Evolutionary conservation across 2,888 invertebrate species (phyloP).

Genomic region (Himalopsyche japonica): DNA sequence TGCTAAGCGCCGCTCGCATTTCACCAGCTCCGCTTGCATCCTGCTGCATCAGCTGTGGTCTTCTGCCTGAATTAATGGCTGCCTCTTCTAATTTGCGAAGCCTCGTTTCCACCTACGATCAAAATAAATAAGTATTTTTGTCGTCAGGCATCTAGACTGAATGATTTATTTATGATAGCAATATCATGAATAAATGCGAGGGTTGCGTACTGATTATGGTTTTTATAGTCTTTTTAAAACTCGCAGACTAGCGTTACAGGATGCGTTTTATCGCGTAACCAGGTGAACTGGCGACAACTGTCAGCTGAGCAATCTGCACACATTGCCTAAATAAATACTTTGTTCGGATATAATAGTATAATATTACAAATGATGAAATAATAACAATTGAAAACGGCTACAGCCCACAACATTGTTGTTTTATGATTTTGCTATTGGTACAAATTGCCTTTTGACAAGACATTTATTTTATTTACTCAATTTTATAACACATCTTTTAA

Average conservation of each 20-base stretch:
- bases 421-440: neutral
- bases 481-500: neutral
- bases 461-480: neutral
- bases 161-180: too few species aligned
- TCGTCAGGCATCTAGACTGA: too few species aligned
- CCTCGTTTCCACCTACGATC: neutral
- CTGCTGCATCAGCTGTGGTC: slow-evolving; percentile 16
- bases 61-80: neutral
- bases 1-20: slow-evolving; percentile 11
- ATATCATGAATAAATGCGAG: too few species aligned
- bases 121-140: too few species aligned
- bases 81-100: slow-evolving; percentile 7
- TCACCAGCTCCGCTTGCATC: slow-evolving; percentile 1
- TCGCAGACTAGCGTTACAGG: neutral
- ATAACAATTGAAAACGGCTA: neutral
- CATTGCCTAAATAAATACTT: neutral
- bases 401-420: neutral
- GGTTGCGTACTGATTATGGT: too few species aligned
- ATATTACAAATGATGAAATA: neutral
- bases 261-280: neutral
- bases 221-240: too few species aligned
- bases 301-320: neutral
- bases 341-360: neutral
- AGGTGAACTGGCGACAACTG: neutral
- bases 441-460: neutral